A percentile compares a stretch with the other conserved stretches of the same genome.
These are phyloP conservation scores for Lacanobia wlatinum DNA, from an alignment of 2,888 invertebrate genomes.

Conservation along the genomic window DNA sequence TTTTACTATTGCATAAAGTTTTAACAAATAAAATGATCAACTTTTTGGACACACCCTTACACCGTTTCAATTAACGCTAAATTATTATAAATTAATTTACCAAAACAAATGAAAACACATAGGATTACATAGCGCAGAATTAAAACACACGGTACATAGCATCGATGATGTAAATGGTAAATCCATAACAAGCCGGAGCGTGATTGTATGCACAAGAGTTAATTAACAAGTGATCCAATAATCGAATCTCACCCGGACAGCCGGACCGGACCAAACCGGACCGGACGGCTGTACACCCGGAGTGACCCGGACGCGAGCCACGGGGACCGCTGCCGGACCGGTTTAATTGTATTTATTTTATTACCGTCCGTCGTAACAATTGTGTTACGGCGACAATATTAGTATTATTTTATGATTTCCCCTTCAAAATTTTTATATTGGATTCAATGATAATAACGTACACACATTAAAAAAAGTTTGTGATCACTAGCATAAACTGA, in stretches of 20 bases:
- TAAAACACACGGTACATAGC: conserved; percentile 31
- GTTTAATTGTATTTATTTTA: conserved; percentile 61
- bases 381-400: conserved; percentile 38
- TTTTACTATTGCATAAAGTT: too few species aligned
- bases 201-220: conserved; percentile 68
- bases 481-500: too few species aligned
- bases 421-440: conserved; percentile 26
- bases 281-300: conserved; percentile 10
- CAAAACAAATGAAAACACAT: conserved; percentile 30
- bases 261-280: conserved; percentile 5
- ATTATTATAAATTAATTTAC: conserved; percentile 44
- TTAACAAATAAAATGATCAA: not conserved
- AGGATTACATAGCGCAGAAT: conserved; percentile 29
- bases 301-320: conserved; percentile 21
- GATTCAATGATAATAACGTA: conserved; percentile 4
- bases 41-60: not conserved
- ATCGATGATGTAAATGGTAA: conserved; percentile 62
- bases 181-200: conserved; percentile 60
- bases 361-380: conserved; percentile 38
- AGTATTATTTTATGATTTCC: conserved; percentile 42
- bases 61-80: conserved; percentile 19
- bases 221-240: conserved; percentile 70
- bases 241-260: conserved; percentile 60
- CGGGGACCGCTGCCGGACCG: conserved; percentile 14
- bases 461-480: too few species aligned